These are phyloP conservation scores for Labia minor DNA, from an alignment of 2,888 invertebrate species.

Conservation along the genomic window DNA sequence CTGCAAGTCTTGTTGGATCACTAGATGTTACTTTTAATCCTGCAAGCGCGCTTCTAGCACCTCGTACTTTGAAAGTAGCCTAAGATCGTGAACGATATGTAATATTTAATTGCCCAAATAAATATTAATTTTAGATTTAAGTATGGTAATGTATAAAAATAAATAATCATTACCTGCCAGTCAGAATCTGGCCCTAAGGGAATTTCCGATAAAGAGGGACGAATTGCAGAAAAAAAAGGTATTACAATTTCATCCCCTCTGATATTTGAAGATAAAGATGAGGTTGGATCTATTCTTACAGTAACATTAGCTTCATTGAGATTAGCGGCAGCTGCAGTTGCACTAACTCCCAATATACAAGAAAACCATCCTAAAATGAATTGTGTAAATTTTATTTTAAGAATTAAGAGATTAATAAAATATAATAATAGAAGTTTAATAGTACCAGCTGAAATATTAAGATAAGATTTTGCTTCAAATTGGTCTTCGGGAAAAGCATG, in stretches of 20 bases:
- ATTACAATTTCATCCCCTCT: background rate
- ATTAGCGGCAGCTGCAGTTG: background rate
- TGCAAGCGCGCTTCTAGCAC: background rate
- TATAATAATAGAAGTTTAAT: background rate
- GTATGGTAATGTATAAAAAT: too few relatives aligned
- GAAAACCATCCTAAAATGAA: background rate
- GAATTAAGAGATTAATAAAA: too few relatives aligned
- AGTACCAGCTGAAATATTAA: background rate
- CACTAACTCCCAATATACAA: background rate
- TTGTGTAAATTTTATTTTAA: background rate
- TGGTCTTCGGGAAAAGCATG: background rate
- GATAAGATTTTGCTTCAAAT: background rate
- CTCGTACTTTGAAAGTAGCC: background rate
- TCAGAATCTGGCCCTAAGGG: background rate
- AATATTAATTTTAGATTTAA: too few relatives aligned
- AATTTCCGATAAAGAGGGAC: background rate
- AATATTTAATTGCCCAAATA: too few relatives aligned
- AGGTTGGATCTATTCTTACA: background rate
- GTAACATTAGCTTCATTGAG: background rate
- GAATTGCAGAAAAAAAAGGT: background rate
- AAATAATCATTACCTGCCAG: background rate
- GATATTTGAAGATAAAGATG: background rate
- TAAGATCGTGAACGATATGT: too few relatives aligned
- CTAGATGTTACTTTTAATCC: background rate
- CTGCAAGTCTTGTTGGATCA: background rate